Percentiles rank a stretch among this genome's conserved stretches.
These are phyloP conservation scores for Prunella fulvescens DNA, from an alignment of 2,113 vertebrate genomes.

Conservation along the genomic window DNA sequence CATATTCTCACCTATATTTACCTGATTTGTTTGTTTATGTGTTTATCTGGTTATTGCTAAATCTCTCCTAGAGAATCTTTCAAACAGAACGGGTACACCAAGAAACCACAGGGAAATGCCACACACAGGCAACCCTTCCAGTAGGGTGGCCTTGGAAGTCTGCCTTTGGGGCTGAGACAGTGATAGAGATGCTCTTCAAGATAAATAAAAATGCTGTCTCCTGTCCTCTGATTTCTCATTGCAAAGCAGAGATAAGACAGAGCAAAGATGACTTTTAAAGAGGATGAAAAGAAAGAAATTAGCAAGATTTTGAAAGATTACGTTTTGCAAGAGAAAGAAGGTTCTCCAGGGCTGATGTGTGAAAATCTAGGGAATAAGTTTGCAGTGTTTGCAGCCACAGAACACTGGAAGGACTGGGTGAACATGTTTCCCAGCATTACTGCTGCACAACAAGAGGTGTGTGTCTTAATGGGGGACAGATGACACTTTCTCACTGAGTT, in stretches of 20 bases:
- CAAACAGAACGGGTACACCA: neutral
- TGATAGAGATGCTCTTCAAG: neutral
- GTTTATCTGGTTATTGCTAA: neutral
- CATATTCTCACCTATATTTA: fast-evolving
- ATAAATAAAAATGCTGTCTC: neutral
- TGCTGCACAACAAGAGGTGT: neutral
- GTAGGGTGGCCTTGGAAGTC: neutral
- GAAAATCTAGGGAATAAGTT: neutral
- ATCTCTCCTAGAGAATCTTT: neutral
- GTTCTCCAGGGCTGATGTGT: fast-evolving
- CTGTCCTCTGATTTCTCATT: neutral
- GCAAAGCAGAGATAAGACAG: neutral
- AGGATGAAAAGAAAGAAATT: neutral
- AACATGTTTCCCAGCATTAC: neutral
- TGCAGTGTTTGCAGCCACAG: neutral
- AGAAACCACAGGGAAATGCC: neutral
- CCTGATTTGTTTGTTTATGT: neutral
- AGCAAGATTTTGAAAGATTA: neutral
- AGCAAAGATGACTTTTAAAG: neutral
- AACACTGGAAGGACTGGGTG: neutral
- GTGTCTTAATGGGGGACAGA: neutral
- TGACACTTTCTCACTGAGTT: neutral
- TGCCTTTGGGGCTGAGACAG: neutral
- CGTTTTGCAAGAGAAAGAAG: neutral
- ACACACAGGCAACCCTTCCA: fast-evolving